Base-by-base conservation (phyloP, 1,140 invertebrate genomes). In the Wasmannia auropunctata region DNA sequence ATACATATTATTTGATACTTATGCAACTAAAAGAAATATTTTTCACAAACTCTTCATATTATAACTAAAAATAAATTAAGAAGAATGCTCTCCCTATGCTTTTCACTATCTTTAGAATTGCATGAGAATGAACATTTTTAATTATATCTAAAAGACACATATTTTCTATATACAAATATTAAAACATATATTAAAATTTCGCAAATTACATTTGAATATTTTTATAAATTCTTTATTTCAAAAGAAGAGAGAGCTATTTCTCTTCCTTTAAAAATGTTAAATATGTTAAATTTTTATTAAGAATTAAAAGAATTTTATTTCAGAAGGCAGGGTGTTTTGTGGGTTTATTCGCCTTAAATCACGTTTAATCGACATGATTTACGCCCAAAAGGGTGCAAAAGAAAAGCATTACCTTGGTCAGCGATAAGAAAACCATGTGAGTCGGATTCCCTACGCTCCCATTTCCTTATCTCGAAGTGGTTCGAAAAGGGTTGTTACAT, bases 401-500 rank as follows among this genome's bases (percentile, higher is more conserved):
- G 60, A 76, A 72, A 58, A 49, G 46, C n/a, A 51, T 51, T 86
- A 75, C 31, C 58, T 56, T 56, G 72, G 62, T 54, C 49, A 86
- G 62, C 34, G 88, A 86, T 83, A 77, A 86, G 75, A 69, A 54
- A 46, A 51, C 10, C 63, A 84, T 19, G 51, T 58, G 43, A 86
- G 51, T 40, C 72, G 56, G 25, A 67, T 54, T 43, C 51, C 46
- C 69, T 86, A 67, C 37, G 51, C 49, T 74, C 63, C 84, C 69
- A 22, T 37, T 16, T 34, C 16, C 46, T 76, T 86, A 80, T 89
- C 69, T 67, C 11, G 0, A 37, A n/a, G 31, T 51, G 56, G 11
- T 75, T 88, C 54, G 34, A 34, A 85, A 88, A 77, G 63, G 56
- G 58, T 88, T 70, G 83, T 86, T 86, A 60, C 69, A 40, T 25